Percentiles rank a stretch among this genome's conserved stretches.
Conservation (phyloP, 1,140 invertebrate species). For the Drosophila obscura region DNA sequence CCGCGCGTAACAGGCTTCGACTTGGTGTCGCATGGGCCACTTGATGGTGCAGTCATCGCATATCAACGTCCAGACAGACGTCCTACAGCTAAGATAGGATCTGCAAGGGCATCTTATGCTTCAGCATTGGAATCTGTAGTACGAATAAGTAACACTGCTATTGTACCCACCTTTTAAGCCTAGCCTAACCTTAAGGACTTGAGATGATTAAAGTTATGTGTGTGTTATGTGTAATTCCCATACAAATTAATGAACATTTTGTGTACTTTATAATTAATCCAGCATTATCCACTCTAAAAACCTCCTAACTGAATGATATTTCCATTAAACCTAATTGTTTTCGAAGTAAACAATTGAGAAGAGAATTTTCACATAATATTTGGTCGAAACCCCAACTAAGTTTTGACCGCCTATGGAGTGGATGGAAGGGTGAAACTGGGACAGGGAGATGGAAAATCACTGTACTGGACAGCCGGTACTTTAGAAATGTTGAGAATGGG, state of each 20-base stretch:
- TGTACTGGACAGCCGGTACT: conserved; percentile 41
- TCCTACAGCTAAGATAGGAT: no score
- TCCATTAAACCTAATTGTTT: conserved; percentile 37
- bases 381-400: conserved; percentile 4
- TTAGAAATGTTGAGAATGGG: conserved; percentile 39
- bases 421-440: neutral
- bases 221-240: no score
- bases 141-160: no score
- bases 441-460: neutral
- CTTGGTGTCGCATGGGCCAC: no score
- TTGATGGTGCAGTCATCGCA: no score
- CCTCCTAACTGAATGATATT: conserved; percentile 5
- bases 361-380: conserved; percentile 30
- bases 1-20: no score
- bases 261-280: neutral
- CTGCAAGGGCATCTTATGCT: no score
- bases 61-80: no score
- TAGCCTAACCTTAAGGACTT: no score
- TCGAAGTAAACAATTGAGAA: neutral
- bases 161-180: no score
- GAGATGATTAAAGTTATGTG: no score
- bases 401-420: conserved; percentile 28
- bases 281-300: neutral
- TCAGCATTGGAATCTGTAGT: no score
- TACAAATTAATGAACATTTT: neutral